These are phyloP conservation scores for Drosophila cardini DNA, from an alignment of 1,140 invertebrate genomes.

Conservation along the genomic window DNA sequence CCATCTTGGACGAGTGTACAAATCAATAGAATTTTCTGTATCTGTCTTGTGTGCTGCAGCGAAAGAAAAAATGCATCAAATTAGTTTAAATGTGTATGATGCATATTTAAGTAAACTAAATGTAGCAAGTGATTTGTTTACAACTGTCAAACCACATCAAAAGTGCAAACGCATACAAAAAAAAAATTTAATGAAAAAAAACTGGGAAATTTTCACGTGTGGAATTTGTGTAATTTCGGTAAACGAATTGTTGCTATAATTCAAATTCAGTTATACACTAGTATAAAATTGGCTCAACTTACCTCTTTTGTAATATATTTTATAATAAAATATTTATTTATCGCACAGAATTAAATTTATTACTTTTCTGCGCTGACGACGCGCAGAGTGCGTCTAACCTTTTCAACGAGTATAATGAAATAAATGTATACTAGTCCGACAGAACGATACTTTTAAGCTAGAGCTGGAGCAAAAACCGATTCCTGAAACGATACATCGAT, in stretches of 20 bases:
- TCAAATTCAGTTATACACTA: conserved; percentile 12
- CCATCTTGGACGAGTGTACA: conserved; percentile 86
- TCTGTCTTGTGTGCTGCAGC: conserved; percentile 54
- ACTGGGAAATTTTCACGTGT: conserved; percentile 75
- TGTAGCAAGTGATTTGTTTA: conserved; percentile 59
- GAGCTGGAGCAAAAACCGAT: background rate
- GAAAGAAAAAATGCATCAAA: conserved; percentile 27
- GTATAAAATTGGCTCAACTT: conserved; percentile 15
- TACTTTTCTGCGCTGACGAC: conserved; percentile 29
- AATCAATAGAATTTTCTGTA: conserved; percentile 81
- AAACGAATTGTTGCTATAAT: background rate
- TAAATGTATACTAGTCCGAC: conserved; percentile 49
- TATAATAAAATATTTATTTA: conserved; percentile 40
- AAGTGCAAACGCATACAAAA: conserved; percentile 50
- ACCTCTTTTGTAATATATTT: conserved; percentile 52
- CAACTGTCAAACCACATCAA: conserved; percentile 41
- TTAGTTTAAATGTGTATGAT: conserved; percentile 14
- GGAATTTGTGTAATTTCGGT: background rate
- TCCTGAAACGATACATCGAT: conserved; percentile 23
- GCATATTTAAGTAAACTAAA: background rate
- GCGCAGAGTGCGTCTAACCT: conserved; percentile 54
- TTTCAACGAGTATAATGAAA: conserved; percentile 40
- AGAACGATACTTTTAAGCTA: conserved; percentile 30
- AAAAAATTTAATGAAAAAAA: conserved; percentile 57
- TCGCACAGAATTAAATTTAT: conserved; percentile 27